phyloP scores from a whole-genome alignment of 2,888 invertebrate genomes.

The Ecliptopera silaceata region DNA sequence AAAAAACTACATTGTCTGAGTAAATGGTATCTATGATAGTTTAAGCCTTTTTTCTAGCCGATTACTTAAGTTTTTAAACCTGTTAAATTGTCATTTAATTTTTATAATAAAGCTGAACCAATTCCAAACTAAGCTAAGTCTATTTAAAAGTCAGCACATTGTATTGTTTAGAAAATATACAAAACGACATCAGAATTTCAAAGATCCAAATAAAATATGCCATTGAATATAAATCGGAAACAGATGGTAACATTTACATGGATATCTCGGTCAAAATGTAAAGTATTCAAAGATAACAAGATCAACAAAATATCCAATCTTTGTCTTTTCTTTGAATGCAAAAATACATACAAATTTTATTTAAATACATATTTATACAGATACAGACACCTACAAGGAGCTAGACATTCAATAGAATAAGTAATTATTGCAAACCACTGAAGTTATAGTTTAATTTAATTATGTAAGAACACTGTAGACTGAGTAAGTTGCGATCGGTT shows the following conservation, averaged over 20 bases:
- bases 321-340: slow-evolving; percentile 6
- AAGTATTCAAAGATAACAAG: slow-evolving; percentile 39
- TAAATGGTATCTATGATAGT: no score
- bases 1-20: no score
- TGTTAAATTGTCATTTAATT: no score
- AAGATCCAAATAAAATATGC: slow-evolving; percentile 50
- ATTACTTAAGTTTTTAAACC: no score
- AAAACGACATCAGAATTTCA: slow-evolving; percentile 42
- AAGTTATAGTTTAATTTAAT: slow-evolving; percentile 51
- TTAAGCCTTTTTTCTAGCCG: no score
- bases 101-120: no score
- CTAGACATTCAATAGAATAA: slow-evolving; percentile 7
- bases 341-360: no score
- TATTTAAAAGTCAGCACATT: neutral
- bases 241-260: slow-evolving; percentile 57
- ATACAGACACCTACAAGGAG: no score
- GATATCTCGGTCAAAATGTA: slow-evolving; percentile 55
- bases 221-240: slow-evolving; percentile 57
- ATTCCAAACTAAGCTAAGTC: no score
- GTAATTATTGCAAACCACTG: slow-evolving; percentile 2
- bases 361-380: neutral
- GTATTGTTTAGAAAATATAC: slow-evolving; percentile 26
- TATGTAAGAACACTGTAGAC: slow-evolving; percentile 40
- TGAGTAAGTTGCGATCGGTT: slow-evolving; percentile 45
- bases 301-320: slow-evolving; percentile 19